These are phyloP conservation scores for Drosophila kambysellisi DNA, from an alignment of 2,888 invertebrate species.

Conservation along the genomic window DNA sequence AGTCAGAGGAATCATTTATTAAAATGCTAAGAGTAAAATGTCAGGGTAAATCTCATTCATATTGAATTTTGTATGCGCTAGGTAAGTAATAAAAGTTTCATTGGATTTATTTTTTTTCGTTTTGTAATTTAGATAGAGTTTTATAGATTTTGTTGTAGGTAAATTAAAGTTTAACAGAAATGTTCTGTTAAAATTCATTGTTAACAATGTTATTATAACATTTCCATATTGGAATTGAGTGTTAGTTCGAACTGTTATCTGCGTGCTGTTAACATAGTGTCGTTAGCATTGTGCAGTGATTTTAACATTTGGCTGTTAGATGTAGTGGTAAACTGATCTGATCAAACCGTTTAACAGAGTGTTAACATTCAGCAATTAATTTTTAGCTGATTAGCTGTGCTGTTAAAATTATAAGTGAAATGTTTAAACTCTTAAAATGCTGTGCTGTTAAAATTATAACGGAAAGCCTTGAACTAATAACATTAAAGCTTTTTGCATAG, in stretches of 20 bases:
- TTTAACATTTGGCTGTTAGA: neutral
- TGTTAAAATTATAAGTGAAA: neutral
- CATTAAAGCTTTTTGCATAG: neutral
- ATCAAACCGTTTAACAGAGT: neutral
- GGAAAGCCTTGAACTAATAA: neutral
- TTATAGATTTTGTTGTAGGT: neutral
- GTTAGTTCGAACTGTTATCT: neutral
- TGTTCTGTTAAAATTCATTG: neutral
- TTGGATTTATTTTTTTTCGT: neutral
- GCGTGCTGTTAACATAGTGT: neutral
- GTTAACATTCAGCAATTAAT: neutral
- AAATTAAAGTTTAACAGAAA: neutral
- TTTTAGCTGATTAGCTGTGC: neutral
- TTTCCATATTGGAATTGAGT: neutral
- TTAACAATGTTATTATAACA: neutral
- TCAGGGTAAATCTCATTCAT: no score
- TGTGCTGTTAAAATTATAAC: neutral
- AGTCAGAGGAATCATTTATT: conserved; percentile 59
- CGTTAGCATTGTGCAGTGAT: neutral
- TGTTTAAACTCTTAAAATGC: neutral
- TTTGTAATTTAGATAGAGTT: neutral
- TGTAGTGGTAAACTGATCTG: neutral
- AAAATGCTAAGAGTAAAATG: conserved; percentile 9
- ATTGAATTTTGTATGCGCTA: neutral
- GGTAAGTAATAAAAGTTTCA: neutral